A percentile compares a stretch with the other conserved stretches of the same genome.
Evolutionary conservation across 2,797 vertebrate genomes (phyloP).

Genomic region (Brachymystax lenok): DNA sequence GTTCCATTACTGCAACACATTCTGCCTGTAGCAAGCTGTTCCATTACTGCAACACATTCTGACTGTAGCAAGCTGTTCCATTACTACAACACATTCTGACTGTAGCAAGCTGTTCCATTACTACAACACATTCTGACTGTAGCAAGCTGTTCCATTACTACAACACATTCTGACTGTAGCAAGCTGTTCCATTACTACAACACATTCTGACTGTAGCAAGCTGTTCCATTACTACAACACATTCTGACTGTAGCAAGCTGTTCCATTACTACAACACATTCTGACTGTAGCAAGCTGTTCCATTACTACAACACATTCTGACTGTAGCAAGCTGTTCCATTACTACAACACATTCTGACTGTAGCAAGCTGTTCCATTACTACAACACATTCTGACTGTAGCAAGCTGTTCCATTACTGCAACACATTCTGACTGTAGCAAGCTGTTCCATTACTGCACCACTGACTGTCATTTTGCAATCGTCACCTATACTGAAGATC

Average conservation of each 20-base stretch:
- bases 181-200: too few relatives aligned
- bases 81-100: too few relatives aligned
- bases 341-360: conserved; percentile 1
- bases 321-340: background rate
- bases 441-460: background rate
- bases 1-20: too few relatives aligned
- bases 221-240: background rate
- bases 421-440: conserved; percentile 8
- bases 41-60: background rate
- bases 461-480: background rate
- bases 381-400: conserved; percentile 5
- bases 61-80: background rate
- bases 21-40: background rate
- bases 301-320: too few relatives aligned
- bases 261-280: background rate
- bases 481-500: background rate
- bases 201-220: background rate
- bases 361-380: background rate
- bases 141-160: background rate
- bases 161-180: too few relatives aligned
- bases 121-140: background rate
- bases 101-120: too few relatives aligned
- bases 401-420: background rate
- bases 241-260: background rate
- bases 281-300: background rate